Evolutionary conservation across 2,888 invertebrate genomes (phyloP).

Genomic region (Drosophila sordidula): DNA sequence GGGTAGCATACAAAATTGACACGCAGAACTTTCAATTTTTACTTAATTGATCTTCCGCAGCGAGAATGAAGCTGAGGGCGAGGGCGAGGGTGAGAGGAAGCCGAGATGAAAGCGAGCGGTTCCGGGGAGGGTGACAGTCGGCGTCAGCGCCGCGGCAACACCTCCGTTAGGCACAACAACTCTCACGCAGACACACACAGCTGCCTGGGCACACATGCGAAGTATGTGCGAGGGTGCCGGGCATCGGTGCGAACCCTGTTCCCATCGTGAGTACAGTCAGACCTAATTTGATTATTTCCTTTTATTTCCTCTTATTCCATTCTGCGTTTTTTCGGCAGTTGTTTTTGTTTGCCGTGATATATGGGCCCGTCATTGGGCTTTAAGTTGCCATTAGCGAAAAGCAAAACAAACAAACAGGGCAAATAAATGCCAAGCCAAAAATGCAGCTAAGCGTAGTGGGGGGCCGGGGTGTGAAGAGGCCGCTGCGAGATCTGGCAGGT

Average conservation of each 20-base stretch:
- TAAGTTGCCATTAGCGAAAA: conserved; percentile 38
- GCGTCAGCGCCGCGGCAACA: conserved; percentile 17
- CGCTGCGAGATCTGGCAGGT: conserved; percentile 22
- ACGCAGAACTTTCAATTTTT: conserved; percentile 43
- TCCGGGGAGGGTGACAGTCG: conserved; percentile 40
- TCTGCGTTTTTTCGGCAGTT: conserved; percentile 19
- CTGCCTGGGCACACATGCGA: conserved; percentile 28
- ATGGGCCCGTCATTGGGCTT: conserved; percentile 47
- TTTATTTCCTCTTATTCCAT: conserved; percentile 19
- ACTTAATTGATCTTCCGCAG: conserved; percentile 67
- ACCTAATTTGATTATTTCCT: conserved; percentile 53
- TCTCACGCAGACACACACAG: conserved; percentile 22
- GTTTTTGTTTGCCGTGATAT: conserved; percentile 34
- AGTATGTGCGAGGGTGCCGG: conserved; percentile 31
- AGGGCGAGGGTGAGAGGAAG: conserved; percentile 23
- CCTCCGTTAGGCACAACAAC: conserved; percentile 47
- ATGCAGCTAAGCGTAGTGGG: conserved; percentile 14
- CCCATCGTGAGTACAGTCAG: conserved; percentile 55
- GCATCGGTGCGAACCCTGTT: conserved; percentile 8
- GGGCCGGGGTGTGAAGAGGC: neutral
- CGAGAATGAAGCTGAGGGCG: conserved; percentile 10
- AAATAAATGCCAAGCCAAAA: conserved; percentile 22
- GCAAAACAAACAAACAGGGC: conserved; percentile 8
- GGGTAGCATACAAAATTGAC: conserved; percentile 19
- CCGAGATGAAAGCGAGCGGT: conserved; percentile 33